Evolutionary conservation across 2,113 vertebrate genomes (phyloP).

Genomic region (Centropristis striata): DNA sequence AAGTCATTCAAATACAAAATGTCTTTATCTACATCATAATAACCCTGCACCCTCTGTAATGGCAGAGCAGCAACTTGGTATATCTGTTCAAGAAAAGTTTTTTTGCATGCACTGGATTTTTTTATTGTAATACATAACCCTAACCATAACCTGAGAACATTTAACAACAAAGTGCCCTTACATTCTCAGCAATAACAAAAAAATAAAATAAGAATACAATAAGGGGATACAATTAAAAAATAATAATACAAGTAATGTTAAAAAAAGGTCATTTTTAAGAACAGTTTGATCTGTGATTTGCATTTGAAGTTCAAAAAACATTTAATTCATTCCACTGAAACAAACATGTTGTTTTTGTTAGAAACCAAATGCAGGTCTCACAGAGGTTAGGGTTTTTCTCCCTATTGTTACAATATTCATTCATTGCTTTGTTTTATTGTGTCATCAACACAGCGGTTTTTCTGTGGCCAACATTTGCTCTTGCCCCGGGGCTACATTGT

Average conservation of each 20-base stretch:
- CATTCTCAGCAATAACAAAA: too few species aligned
- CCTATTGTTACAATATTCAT: not conserved
- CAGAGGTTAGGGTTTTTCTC: not conserved
- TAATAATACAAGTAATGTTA: too few species aligned
- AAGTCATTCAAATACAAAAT: not conserved
- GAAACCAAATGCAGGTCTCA: not conserved
- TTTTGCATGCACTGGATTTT: too few species aligned
- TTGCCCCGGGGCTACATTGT: conserved; percentile 22
- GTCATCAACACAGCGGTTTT: not conserved
- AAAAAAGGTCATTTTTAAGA: not conserved
- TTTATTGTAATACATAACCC: too few species aligned
- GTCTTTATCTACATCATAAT: not conserved
- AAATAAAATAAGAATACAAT: too few species aligned
- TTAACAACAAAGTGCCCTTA: too few species aligned
- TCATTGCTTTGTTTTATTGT: conserved; percentile 26
- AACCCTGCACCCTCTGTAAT: not conserved
- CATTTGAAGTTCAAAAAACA: not conserved
- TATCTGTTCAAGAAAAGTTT: not conserved
- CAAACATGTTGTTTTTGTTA: conserved; percentile 4
- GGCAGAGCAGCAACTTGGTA: not conserved
- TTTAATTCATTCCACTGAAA: not conserved
- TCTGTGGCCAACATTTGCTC: conserved; percentile 22
- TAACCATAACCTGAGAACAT: too few species aligned
- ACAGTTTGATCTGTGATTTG: not conserved
- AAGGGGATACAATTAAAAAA: too few species aligned